Conservation (phyloP, 2,888 invertebrate species). For the Sesamia inferens region DNA sequence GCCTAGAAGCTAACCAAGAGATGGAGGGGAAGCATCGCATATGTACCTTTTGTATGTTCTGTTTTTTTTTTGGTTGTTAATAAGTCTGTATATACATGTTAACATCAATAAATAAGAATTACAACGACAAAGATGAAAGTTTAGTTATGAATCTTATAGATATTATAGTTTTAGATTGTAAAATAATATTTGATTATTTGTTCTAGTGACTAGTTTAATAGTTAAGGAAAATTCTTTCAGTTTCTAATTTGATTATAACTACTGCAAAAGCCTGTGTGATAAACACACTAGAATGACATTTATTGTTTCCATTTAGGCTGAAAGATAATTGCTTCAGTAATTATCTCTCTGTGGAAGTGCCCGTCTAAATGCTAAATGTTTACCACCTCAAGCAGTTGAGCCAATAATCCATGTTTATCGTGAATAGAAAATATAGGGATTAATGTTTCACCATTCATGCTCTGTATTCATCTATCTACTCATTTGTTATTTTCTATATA, state of each 20-base stretch:
- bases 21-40: no score
- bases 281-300: neutral
- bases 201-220: neutral
- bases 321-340: slow-evolving; percentile 40
- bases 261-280: neutral
- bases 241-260: neutral
- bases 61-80: no score
- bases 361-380: slow-evolving; percentile 29
- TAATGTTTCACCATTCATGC: slow-evolving; percentile 24
- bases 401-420: slow-evolving; percentile 9
- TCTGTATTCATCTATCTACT: neutral
- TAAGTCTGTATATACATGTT: no score
- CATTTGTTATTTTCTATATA: neutral
- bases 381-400: slow-evolving; percentile 15
- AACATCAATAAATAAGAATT: neutral
- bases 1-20: no score
- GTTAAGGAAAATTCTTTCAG: neutral
- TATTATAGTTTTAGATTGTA: neutral
- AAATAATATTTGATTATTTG: neutral
- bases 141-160: neutral
- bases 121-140: neutral
- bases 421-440: slow-evolving; percentile 17
- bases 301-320: slow-evolving; percentile 10
- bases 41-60: no score
- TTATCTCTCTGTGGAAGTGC: slow-evolving; percentile 11